These are phyloP conservation scores for Timema cristinae DNA, from an alignment of 2,888 invertebrate species.

Conservation along the genomic window DNA sequence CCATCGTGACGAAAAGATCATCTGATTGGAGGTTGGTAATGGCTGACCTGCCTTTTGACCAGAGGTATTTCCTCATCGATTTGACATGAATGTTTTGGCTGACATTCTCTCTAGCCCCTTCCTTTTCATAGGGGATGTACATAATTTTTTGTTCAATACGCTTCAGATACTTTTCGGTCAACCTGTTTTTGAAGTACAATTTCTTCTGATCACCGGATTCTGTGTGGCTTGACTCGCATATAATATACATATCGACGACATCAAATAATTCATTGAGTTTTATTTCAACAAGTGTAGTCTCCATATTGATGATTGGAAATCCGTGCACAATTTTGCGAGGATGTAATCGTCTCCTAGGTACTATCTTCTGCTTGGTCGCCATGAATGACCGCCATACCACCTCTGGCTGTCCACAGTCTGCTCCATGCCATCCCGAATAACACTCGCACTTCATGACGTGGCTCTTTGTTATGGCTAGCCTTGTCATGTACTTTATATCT, in stretches of 20 bases:
- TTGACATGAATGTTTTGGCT: slow-evolving; percentile 28
- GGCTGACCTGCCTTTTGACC: slow-evolving; percentile 40
- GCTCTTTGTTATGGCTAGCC: slow-evolving; percentile 35
- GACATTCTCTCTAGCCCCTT: not conserved
- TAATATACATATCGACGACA: slow-evolving; percentile 61
- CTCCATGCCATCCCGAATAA: slow-evolving; percentile 59
- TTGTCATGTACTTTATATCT: slow-evolving; percentile 43
- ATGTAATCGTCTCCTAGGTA: slow-evolving; percentile 46
- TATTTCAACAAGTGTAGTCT: slow-evolving; percentile 55
- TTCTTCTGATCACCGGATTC: slow-evolving; percentile 39
- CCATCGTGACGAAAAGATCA: slow-evolving; percentile 55
- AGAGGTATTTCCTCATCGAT: slow-evolving; percentile 42
- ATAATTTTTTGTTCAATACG: slow-evolving; percentile 52
- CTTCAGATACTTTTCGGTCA: slow-evolving; percentile 48
- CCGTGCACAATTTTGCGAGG: slow-evolving; percentile 55
- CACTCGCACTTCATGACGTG: slow-evolving; percentile 52
- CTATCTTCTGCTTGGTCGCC: slow-evolving; percentile 50
- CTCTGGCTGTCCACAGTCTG: slow-evolving; percentile 63
- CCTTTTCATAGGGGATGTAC: slow-evolving; percentile 42
- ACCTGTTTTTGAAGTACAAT: slow-evolving; percentile 46
- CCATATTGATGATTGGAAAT: slow-evolving; percentile 51
- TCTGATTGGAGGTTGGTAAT: slow-evolving; percentile 49
- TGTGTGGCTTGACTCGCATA: slow-evolving; percentile 45
- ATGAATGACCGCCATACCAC: slow-evolving; percentile 62
- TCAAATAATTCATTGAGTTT: slow-evolving; percentile 56